Conservation (phyloP, 2,888 invertebrate genomes). For the Melanostoma mellinum region DNA sequence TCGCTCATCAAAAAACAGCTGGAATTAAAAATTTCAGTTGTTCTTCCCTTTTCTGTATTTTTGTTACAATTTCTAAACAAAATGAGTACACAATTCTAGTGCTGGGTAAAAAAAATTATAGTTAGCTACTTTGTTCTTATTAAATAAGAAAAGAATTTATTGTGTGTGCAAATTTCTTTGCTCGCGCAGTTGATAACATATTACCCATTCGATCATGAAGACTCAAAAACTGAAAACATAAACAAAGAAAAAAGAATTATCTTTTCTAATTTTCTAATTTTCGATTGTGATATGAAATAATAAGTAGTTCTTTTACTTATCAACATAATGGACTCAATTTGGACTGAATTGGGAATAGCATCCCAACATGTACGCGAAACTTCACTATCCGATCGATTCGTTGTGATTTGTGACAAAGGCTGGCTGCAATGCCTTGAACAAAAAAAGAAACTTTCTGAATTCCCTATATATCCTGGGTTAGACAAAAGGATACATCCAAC, state of each 20-base stretch:
- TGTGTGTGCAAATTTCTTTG: too few relatives aligned
- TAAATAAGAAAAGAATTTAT: background rate
- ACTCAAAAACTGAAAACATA: slow-evolving; percentile 19
- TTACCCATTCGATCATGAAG: too few relatives aligned
- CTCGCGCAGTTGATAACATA: too few relatives aligned
- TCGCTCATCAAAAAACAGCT: slow-evolving; percentile 60
- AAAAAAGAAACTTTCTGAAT: slow-evolving; percentile 77
- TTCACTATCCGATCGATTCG: slow-evolving; percentile 84
- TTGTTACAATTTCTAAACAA: slow-evolving; percentile 70
- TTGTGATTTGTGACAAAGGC: slow-evolving; percentile 86
- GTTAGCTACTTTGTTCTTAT: background rate
- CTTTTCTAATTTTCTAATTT: background rate
- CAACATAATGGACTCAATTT: slow-evolving; percentile 86
- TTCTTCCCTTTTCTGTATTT: slow-evolving; percentile 60
- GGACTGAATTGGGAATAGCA: slow-evolving; percentile 88
- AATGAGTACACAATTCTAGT: slow-evolving; percentile 41
- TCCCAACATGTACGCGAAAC: slow-evolving; percentile 85
- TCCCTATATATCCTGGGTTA: slow-evolving; percentile 77
- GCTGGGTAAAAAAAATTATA: background rate
- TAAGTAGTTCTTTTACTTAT: slow-evolving; percentile 4
- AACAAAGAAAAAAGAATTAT: slow-evolving; percentile 36
- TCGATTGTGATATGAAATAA: slow-evolving; percentile 40
- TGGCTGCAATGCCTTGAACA: slow-evolving; percentile 84
- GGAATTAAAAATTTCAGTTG: slow-evolving; percentile 41
- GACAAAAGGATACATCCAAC: slow-evolving; percentile 79